Evolutionary conservation across 53 echinoderm and acorn worm species (phyloP).

Genomic region (Holothuria leucospilota): DNA sequence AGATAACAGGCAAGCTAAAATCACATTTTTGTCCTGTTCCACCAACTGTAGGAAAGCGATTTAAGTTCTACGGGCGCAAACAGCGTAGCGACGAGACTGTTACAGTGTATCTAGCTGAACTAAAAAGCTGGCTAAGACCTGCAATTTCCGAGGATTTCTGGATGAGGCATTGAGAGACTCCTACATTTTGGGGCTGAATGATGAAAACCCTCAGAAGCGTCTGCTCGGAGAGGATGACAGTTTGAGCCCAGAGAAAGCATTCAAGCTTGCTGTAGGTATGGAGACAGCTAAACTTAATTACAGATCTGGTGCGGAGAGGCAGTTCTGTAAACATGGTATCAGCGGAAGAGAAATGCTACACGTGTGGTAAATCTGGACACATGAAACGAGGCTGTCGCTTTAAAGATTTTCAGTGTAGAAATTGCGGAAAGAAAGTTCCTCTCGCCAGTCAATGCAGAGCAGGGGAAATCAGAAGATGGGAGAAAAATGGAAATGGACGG

Average conservation of each 20-base stretch:
- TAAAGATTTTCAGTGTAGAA: too few species aligned
- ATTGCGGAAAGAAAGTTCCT: background rate
- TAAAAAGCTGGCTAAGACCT: slow-evolving; percentile 39
- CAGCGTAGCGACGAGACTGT: slow-evolving; percentile 40
- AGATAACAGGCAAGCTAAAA: slow-evolving; percentile 20
- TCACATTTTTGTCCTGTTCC: slow-evolving; percentile 28
- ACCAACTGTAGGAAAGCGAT: slow-evolving; percentile 43
- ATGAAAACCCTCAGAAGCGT: background rate
- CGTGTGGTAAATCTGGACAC: background rate
- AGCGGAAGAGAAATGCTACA: background rate
- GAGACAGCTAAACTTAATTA: background rate
- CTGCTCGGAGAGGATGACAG: background rate
- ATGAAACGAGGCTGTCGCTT: background rate
- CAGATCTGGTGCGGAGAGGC: background rate
- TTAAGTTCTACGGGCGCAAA: slow-evolving; percentile 36
- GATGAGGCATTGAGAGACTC: slow-evolving; percentile 44
- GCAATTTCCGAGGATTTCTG: slow-evolving; percentile 43
- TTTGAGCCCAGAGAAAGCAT: background rate
- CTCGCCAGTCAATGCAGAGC: background rate
- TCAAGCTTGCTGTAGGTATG: background rate
- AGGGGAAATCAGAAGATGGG: background rate
- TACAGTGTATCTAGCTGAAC: slow-evolving; percentile 28
- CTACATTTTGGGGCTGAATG: background rate
- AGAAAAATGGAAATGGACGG: slow-evolving; percentile 2
- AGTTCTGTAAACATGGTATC: background rate